Evolutionary conservation across 2,797 vertebrate species (phyloP), one percentile per base, ranked within the genome.

Genomic region (Pipistrellus pipistrellus): DNA sequence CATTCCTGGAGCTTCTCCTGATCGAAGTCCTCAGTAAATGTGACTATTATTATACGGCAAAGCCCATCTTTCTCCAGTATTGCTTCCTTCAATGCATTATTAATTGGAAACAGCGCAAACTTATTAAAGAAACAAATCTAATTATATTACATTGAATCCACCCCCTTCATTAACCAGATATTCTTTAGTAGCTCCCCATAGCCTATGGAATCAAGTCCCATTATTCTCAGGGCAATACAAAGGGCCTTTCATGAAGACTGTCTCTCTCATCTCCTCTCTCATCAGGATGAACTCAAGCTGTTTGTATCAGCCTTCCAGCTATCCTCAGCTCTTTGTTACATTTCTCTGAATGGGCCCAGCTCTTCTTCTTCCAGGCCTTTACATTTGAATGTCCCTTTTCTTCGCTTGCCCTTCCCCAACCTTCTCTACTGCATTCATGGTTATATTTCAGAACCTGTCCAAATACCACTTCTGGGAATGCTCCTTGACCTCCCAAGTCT

Each of bases 21-120:
- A 17, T 81, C 53, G 72, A 89, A 92, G 55, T 46, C 93, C 23
- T 55, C 77, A 85, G 20, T 80, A 88, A 80, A 88, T 72, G 15
- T 81, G 48, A 75, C 32, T 6, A 51, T 20, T 75, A 9, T 23
- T 75, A 46, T 72, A 55, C 18, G 20, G 55, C 55, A 86, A 68
- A 48, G 23, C 44, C 64, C 21, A 68, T 17, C 32, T 89, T 89
- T 55, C 38, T 57, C 44, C 20, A 59, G 20, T n/a, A n/a, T 23
- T 71, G 59, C n/a, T 89, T 77, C 30, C 9, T 55, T 44, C 48
- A 68, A 21, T 85, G n/a, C 15, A 77, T n/a, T 66, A 44, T 94
- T 91, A 68, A 85, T 38, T 87, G 66, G 69, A 17, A 84, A 92
- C 25, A 82, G 6, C 68, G 38, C 71, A 89, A 77, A 77, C 4